A percentile compares a stretch with the other conserved stretches of the same genome.
phyloP scores from a whole-genome alignment of 2,113 vertebrate species.

The Myotis brandtii region DNA sequence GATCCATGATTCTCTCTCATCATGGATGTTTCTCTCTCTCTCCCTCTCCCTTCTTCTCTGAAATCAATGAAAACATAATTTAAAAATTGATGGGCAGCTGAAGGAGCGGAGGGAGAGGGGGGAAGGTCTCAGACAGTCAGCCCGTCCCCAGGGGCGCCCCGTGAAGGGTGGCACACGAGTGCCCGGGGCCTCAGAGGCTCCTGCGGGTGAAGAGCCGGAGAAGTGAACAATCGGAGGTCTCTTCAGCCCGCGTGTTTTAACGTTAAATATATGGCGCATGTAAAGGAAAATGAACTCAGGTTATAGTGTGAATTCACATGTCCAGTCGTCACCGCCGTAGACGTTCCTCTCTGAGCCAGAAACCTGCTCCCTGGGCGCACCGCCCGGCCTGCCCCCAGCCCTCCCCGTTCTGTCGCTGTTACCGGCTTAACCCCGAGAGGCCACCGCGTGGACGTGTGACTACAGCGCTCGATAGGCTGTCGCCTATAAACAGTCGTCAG shows the following conservation, averaged over 20 bases:
- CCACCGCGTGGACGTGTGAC: too few relatives aligned
- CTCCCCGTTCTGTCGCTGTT: not conserved
- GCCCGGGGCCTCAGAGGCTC: too few relatives aligned
- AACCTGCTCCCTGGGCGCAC: not conserved
- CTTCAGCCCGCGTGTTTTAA: not conserved
- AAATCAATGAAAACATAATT: too few relatives aligned
- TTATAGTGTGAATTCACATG: not conserved
- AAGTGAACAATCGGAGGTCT: not conserved
- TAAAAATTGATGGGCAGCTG: too few relatives aligned
- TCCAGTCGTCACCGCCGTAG: not conserved
- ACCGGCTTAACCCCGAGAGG: not conserved
- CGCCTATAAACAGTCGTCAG: not conserved
- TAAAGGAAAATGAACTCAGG: too few relatives aligned
- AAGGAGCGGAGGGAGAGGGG: accelerated
- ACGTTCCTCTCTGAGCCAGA: not conserved
- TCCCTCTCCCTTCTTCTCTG: too few relatives aligned
- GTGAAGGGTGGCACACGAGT: too few relatives aligned
- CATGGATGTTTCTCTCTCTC: too few relatives aligned
- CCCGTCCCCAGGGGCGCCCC: too few relatives aligned
- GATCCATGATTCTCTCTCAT: too few relatives aligned
- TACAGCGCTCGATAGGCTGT: too few relatives aligned
- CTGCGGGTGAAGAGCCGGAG: not conserved
- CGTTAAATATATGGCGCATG: not conserved
- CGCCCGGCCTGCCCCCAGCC: too few relatives aligned
- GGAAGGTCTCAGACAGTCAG: not conserved